Conservation (phyloP, 1,140 invertebrate species). For the Nephila pilipes region DNA sequence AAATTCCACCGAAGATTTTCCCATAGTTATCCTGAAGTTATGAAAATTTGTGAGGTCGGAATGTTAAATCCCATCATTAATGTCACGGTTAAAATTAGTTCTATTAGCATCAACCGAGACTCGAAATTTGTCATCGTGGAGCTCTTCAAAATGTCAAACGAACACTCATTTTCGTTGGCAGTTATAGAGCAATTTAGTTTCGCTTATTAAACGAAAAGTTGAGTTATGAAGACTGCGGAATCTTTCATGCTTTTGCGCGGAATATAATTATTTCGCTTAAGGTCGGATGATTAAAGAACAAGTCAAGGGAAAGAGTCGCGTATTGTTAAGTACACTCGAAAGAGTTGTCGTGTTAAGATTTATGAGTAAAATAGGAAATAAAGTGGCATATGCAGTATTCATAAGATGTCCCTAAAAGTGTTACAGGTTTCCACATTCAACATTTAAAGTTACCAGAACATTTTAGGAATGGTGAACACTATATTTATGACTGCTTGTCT, state of each 20-base stretch:
- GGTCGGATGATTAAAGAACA: not conserved
- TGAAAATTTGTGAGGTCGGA: not conserved
- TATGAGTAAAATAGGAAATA: no score
- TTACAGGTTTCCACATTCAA: no score
- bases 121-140: not conserved
- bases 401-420: no score
- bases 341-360: no score
- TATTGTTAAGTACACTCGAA: no score
- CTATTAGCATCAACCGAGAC: not conserved
- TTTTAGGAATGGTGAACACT: no score
- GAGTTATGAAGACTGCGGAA: not conserved
- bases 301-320: not conserved
- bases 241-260: not conserved
- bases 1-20: not conserved
- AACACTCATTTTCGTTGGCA: not conserved
- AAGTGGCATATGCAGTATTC: no score
- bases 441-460: no score
- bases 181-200: not conserved
- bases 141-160: not conserved
- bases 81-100: not conserved
- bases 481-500: no score
- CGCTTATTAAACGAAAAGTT: not conserved
- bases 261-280: not conserved
- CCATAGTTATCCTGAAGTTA: not conserved
- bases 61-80: not conserved